A percentile compares a stretch with the other conserved stretches of the same genome.
These are phyloP conservation scores for Diachasma alloeum DNA, from an alignment of 1,140 invertebrate genomes.

Conservation along the genomic window DNA sequence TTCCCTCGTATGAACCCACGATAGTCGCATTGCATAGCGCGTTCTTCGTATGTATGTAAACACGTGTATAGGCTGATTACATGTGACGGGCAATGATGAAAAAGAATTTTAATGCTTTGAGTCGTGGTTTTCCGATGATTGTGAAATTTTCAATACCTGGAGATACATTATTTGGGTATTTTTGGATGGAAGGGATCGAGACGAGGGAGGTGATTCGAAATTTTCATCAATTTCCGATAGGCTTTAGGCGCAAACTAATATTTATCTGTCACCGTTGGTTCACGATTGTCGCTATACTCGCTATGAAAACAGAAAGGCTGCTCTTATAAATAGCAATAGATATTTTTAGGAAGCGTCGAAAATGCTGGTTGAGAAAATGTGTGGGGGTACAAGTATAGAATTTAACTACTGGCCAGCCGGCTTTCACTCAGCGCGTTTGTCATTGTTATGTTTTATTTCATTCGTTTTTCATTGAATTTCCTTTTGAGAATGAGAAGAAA, in stretches of 20 bases:
- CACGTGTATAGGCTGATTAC: not conserved
- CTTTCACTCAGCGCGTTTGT: not conserved
- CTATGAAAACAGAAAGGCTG: slow-evolving; percentile 21
- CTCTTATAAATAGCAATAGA: slow-evolving; percentile 41
- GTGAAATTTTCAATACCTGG: not conserved
- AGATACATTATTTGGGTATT: too few relatives aligned
- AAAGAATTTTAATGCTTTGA: not conserved
- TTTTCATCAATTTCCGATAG: slow-evolving; percentile 10
- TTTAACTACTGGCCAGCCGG: not conserved
- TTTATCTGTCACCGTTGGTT: slow-evolving; percentile 5
- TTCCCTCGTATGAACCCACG: slow-evolving; percentile 27
- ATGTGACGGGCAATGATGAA: not conserved
- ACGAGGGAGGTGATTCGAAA: not conserved
- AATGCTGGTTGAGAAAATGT: slow-evolving; percentile 21
- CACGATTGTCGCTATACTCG: slow-evolving; percentile 22
- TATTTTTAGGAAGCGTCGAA: slow-evolving; percentile 45
- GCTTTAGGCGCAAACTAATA: not conserved
- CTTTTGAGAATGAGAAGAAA: not conserved
- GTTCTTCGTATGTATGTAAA: slow-evolving; percentile 1
- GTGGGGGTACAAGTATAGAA: not conserved
- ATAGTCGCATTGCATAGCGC: slow-evolving; percentile 17
- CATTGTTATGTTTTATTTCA: too few relatives aligned
- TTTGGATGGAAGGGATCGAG: not conserved
- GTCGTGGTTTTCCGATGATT: too few relatives aligned
- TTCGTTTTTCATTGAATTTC: not conserved